Evolutionary conservation across 2,113 vertebrate genomes (phyloP).

Genomic region (Maccullochella peelii): DNA sequence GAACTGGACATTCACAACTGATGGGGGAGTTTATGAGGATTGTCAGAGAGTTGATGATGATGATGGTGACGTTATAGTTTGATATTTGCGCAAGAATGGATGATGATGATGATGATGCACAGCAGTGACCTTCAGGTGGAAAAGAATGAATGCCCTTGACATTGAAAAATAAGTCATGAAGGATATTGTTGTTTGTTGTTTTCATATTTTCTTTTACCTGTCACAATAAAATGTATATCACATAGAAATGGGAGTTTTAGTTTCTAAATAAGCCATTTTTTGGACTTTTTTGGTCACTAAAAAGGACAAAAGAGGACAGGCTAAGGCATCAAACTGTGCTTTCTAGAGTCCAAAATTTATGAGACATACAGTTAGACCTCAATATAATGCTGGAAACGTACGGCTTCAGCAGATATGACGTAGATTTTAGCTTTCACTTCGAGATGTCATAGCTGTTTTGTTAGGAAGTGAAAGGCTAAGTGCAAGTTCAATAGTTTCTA

Average conservation of each 20-base stretch:
- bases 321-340: not conserved
- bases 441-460: not conserved
- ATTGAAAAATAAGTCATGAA: constrained; percentile 19
- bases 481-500: constrained; percentile 42
- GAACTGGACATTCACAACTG: constrained; percentile 48
- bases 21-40: constrained; percentile 42
- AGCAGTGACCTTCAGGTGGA: constrained; percentile 63
- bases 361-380: not conserved
- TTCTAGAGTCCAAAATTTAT: not conserved
- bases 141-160: constrained; percentile 48
- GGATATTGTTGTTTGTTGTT: not conserved
- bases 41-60: constrained; percentile 31
- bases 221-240: not conserved
- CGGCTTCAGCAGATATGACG: not conserved
- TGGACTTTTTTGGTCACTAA: not conserved
- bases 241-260: not conserved
- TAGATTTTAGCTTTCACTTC: not conserved
- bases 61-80: constrained; percentile 9
- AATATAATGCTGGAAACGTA: not conserved
- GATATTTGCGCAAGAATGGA: constrained; percentile 14
- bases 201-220: not conserved
- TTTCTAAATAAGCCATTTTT: not conserved
- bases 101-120: constrained; percentile 24
- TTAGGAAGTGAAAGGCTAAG: constrained; percentile 40
- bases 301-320: not conserved